A percentile compares a stretch with the other conserved stretches of the same genome.
phyloP scores from a whole-genome alignment of 2,888 invertebrate genomes.

The Corythucha ciliata region DNA sequence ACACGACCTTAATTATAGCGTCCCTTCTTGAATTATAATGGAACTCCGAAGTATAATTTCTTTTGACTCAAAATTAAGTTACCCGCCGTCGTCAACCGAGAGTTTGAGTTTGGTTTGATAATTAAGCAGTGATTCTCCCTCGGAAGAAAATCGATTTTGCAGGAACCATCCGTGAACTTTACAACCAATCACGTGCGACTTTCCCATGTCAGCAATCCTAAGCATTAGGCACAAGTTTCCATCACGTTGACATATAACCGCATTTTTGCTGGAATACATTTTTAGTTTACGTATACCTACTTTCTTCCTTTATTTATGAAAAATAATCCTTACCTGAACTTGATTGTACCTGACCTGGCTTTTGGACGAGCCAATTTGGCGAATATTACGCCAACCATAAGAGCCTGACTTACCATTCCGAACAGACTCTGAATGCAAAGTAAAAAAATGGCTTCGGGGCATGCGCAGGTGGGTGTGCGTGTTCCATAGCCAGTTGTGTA shows the following conservation, averaged over 20 bases:
- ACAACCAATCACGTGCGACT: constrained; percentile 70
- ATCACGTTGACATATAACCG: constrained; percentile 64
- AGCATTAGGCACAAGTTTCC: constrained; percentile 68
- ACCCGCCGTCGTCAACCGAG: constrained; percentile 41
- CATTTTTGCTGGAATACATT: constrained; percentile 45
- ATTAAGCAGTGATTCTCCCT: constrained; percentile 64
- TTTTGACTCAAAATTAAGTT: background rate
- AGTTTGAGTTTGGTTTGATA: constrained; percentile 60
- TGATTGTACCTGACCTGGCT: constrained; percentile 62
- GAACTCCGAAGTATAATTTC: background rate
- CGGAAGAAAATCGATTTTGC: constrained; percentile 50
- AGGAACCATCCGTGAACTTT: constrained; percentile 62
- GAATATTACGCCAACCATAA: constrained; percentile 56
- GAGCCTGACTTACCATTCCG: constrained; percentile 50
- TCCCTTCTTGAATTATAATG: too few relatives aligned
- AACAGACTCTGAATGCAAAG: constrained; percentile 72
- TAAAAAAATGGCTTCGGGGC: constrained; percentile 72
- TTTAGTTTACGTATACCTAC: background rate
- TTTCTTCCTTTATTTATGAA: background rate
- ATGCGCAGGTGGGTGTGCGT: constrained; percentile 70
- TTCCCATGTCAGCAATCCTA: constrained; percentile 66
- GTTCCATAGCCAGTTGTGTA: constrained; percentile 77
- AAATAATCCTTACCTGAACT: constrained; percentile 73
- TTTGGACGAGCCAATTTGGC: constrained; percentile 72
- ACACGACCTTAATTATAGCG: too few relatives aligned